These are phyloP conservation scores for Falco punctatus DNA, from an alignment of 2,113 vertebrate genomes.

Conservation along the genomic window DNA sequence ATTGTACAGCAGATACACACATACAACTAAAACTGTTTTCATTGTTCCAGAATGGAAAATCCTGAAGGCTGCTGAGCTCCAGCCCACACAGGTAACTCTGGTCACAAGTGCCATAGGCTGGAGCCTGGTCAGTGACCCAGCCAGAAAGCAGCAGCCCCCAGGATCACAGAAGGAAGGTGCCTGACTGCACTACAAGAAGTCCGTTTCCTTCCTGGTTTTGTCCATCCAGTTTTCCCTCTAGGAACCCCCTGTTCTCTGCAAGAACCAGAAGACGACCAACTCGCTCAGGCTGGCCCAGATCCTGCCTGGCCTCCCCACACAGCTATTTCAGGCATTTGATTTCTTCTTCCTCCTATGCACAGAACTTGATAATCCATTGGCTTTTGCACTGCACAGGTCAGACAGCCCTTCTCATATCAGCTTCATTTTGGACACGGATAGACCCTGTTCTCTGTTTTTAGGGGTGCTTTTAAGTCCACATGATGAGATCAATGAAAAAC, in stretches of 20 bases:
- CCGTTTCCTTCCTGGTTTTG: fast-evolving
- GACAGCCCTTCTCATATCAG: not conserved
- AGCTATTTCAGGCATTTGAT: not conserved
- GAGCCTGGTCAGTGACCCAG: not conserved
- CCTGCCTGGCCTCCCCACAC: not conserved
- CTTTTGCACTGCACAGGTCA: not conserved
- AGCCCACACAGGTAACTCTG: not conserved
- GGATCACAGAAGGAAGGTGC: not conserved
- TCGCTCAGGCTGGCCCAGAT: not conserved
- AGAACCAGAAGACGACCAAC: not conserved
- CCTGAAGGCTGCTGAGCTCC: not conserved
- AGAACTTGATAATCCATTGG: not conserved
- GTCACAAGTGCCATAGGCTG: not conserved
- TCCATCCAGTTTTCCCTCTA: not conserved
- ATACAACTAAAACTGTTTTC: not conserved
- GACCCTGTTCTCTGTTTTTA: not conserved
- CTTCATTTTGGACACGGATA: not conserved
- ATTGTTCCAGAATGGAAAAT: not conserved
- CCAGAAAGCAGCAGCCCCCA: too few relatives aligned
- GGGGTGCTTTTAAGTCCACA: not conserved
- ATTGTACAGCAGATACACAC: not conserved
- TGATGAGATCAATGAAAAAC: not conserved
- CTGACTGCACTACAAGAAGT: not conserved
- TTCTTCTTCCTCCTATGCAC: not conserved
- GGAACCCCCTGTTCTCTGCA: not conserved